These are phyloP conservation scores for Alethe diademata DNA, from an alignment of 2,113 vertebrate species.

Conservation along the genomic window DNA sequence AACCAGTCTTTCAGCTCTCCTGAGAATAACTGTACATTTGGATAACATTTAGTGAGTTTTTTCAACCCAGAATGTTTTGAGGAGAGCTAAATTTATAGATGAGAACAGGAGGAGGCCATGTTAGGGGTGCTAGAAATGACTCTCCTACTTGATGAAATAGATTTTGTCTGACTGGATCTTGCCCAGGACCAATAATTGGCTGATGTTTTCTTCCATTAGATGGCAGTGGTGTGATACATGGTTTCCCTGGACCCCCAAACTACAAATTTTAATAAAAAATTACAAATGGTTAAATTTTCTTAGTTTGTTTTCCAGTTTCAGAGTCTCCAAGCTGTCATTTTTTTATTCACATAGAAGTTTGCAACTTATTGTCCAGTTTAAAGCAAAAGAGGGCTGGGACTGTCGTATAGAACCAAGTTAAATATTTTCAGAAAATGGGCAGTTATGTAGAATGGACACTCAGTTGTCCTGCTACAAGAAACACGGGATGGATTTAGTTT, in stretches of 20 bases:
- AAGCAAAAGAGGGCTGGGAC: not conserved
- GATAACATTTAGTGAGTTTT: not conserved
- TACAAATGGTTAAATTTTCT: not conserved
- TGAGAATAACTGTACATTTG: not conserved
- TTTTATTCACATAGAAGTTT: not conserved
- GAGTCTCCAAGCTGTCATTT: not conserved
- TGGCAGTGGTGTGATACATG: conserved; percentile 53
- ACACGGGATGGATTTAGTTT: not conserved
- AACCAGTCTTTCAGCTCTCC: not conserved
- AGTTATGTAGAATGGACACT: not conserved
- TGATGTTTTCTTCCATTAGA: conserved; percentile 54
- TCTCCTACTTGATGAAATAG: not conserved
- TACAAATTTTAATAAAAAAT: not conserved
- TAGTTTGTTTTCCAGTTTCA: not conserved
- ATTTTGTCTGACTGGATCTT: not conserved
- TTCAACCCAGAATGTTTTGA: not conserved
- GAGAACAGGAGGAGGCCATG: not conserved
- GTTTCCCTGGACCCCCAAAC: conserved; percentile 2
- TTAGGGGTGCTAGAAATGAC: not conserved
- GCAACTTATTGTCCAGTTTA: not conserved
- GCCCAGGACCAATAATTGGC: not conserved
- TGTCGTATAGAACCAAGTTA: not conserved
- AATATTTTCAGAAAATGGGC: not conserved
- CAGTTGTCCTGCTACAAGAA: not conserved
- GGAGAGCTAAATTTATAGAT: not conserved